phyloP scores from a whole-genome alignment of 2,888 invertebrate species.

The Capitulum mitella region DNA sequence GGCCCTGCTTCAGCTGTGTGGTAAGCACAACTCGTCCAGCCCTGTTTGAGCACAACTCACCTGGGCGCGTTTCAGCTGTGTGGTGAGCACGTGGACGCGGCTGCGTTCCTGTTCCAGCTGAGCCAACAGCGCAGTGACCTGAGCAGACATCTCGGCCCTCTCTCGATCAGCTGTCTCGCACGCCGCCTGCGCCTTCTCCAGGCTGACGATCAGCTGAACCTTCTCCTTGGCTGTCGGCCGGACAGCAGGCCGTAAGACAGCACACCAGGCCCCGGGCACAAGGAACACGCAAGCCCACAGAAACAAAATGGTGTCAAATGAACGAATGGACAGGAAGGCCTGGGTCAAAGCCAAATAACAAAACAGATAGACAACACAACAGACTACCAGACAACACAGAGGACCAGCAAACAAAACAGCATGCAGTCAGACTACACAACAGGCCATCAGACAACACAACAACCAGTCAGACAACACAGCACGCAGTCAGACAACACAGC shows the following conservation, averaged over 20 bases:
- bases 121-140: background rate
- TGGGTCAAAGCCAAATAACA: too few relatives aligned
- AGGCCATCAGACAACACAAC: too few relatives aligned
- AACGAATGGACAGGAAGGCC: background rate
- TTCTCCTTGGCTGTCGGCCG: constrained; percentile 16
- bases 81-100: background rate
- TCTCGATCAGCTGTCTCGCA: background rate
- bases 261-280: too few relatives aligned
- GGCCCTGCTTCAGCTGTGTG: background rate
- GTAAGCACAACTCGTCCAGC: background rate
- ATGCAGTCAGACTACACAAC: too few relatives aligned
- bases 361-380: too few relatives aligned
- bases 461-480: too few relatives aligned
- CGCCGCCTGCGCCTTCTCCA: constrained; percentile 22
- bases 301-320: too few relatives aligned
- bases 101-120: constrained; percentile 19
- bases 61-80: background rate
- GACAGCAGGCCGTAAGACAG: too few relatives aligned
- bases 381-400: too few relatives aligned
- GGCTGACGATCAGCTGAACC: constrained; percentile 2
- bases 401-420: too few relatives aligned
- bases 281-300: too few relatives aligned
- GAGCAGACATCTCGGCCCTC: constrained; percentile 5
- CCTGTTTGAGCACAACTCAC: background rate
- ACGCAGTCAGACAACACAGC: background rate